Base-by-base conservation (phyloP, 2,797 vertebrate species). In the Microctenopoma lineatum region DNA sequence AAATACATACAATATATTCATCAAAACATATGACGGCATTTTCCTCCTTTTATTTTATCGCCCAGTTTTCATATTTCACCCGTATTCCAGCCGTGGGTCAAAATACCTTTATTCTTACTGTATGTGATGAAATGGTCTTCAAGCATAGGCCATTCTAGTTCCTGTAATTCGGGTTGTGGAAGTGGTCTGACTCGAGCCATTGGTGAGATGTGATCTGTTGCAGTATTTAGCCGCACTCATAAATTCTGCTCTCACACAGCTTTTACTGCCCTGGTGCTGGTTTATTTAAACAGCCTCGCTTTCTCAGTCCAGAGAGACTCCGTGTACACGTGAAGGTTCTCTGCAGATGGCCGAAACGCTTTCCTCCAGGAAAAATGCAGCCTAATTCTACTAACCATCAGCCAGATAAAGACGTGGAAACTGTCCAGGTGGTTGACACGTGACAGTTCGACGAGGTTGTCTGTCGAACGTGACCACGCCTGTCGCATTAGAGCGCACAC, bases 151-250 rank as follows among this genome's bases (percentile, higher is more conserved):
- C 58, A 12, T 55, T 58, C 56, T 58, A 48, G 54, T 46, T 87
- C 61, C 63, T 84, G 55, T 84, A 78, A 84, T 84, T 75, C 80
- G 59, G 70, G 74, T 70, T 73, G 66, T 64, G 79, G 79, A 55
- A 52, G 74, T 57, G 60, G 65, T 75, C 75, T 34, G 75, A 66
- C 70, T 83, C 80, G 70, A 80, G 87, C 76, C 64, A 27, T 29
- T 63, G 72, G 63, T 61, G 75, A 61, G 79, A 75, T 84, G 81
- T 70, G 79, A 81, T 81, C 64, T 58, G 74, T 67, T 80, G 73
- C 92, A 85, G 81, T 86, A 87, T 94, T 93, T 92, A 92, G 93
- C 80, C 54, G 34, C 34, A 5, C 87, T 85, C 90, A 57, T 89
- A 86, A 89, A 92, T 90, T 91, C 81, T 88, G 87, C 90, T 84